These are phyloP conservation scores for Eueides isabella DNA, from an alignment of 1,140 invertebrate species.

Conservation along the genomic window DNA sequence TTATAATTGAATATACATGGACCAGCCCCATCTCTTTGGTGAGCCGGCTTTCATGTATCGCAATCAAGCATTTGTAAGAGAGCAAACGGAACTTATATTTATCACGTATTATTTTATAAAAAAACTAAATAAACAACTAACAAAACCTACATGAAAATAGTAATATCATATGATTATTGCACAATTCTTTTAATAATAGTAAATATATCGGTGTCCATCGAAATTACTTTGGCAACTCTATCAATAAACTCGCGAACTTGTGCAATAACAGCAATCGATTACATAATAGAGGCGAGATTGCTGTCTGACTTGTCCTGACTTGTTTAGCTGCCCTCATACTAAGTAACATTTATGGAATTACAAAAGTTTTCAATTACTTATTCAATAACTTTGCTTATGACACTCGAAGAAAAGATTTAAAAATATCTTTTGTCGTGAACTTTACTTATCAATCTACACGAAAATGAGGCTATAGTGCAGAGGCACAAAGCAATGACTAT, in stretches of 20 bases:
- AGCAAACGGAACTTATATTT: too few species aligned
- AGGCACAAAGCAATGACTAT: too few species aligned
- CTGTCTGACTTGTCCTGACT: constrained; percentile 42
- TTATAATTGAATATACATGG: not conserved
- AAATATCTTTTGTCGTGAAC: not conserved
- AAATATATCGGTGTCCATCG: constrained; percentile 51
- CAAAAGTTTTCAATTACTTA: constrained; percentile 21
- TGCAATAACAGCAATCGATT: constrained; percentile 76
- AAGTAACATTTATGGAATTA: constrained; percentile 33
- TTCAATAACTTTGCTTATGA: not conserved
- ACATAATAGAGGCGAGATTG: constrained; percentile 58
- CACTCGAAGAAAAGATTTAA: not conserved
- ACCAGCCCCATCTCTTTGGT: too few species aligned
- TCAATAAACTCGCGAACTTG: constrained; percentile 77
- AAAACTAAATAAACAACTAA: not conserved
- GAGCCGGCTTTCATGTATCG: too few species aligned
- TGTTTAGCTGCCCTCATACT: constrained; percentile 39
- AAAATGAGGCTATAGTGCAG: too few species aligned
- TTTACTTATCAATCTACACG: too few species aligned
- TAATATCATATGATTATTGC: not conserved
- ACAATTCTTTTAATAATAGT: constrained; percentile 21
- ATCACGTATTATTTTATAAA: too few species aligned
- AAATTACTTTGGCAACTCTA: constrained; percentile 75
- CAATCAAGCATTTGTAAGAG: too few species aligned
- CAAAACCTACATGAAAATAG: not conserved